These are phyloP conservation scores for Balearica regulorum DNA, from an alignment of 2,797 vertebrate species.

Conservation along the genomic window DNA sequence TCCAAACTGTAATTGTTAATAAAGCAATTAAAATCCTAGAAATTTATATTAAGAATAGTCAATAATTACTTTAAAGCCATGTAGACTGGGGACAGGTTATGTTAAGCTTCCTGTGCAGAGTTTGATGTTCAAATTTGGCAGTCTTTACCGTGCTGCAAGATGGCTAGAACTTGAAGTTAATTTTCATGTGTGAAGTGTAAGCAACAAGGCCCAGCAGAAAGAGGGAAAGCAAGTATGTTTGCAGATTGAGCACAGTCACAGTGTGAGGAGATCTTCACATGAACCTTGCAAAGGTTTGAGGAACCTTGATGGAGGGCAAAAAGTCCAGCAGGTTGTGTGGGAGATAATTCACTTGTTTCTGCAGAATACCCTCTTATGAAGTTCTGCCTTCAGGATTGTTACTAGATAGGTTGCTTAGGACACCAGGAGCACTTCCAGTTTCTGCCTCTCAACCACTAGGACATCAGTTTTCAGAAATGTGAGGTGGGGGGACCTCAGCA, in stretches of 20 bases:
- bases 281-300: neutral
- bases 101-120: neutral
- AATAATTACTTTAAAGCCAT: neutral
- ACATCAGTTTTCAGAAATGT: neutral
- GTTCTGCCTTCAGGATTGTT: rapidly evolving
- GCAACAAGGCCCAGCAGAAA: neutral
- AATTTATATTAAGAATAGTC: neutral
- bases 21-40: neutral
- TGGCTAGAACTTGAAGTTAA: neutral
- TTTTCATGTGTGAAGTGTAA: neutral
- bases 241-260: neutral
- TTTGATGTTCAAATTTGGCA: neutral
- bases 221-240: neutral
- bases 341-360: neutral
- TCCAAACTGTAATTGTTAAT: no score
- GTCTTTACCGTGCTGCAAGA: neutral
- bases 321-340: neutral
- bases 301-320: neutral
- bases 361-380: neutral
- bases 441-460: neutral
- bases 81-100: neutral
- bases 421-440: neutral
- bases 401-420: neutral
- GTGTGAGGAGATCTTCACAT: neutral
- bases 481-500: rapidly evolving